A percentile compares a stretch with the other conserved stretches of the same genome.
Conservation (phyloP, 2,113 vertebrate genomes). For the Trematocara macrostoma region DNA sequence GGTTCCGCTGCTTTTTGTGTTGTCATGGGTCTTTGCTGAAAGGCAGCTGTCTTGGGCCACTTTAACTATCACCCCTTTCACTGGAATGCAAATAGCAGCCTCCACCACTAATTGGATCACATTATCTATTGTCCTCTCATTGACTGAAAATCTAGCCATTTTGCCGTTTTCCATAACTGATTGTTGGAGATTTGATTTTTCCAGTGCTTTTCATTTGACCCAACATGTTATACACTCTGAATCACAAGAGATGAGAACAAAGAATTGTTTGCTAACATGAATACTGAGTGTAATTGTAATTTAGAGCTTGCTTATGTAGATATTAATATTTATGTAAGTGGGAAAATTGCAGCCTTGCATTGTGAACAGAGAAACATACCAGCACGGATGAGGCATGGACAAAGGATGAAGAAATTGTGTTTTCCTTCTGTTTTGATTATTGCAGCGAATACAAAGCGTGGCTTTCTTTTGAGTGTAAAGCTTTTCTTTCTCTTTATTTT, state of each 20-base stretch:
- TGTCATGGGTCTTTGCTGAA: slow-evolving; percentile 56
- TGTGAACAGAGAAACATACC: neutral
- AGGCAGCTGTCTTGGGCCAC: slow-evolving; percentile 67
- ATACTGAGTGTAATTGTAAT: slow-evolving; percentile 42
- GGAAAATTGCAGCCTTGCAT: slow-evolving; percentile 20
- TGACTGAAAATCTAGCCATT: slow-evolving; percentile 58
- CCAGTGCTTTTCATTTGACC: slow-evolving; percentile 42
- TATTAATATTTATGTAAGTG: slow-evolving; percentile 52
- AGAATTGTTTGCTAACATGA: slow-evolving; percentile 43
- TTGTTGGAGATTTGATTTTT: slow-evolving; percentile 55
- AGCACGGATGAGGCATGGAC: neutral
- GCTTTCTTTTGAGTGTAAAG: neutral
- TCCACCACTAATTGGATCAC: slow-evolving; percentile 67
- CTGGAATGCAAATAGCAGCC: slow-evolving; percentile 66
- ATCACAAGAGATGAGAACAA: slow-evolving; percentile 28
- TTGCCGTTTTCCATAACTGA: slow-evolving; percentile 59
- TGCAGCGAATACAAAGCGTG: slow-evolving; percentile 8
- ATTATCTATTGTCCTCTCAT: slow-evolving; percentile 63
- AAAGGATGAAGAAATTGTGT: slow-evolving; percentile 4
- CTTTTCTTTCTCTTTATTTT: neutral
- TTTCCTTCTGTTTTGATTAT: slow-evolving; percentile 21
- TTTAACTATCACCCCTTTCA: slow-evolving; percentile 71
- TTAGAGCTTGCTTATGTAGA: neutral
- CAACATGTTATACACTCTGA: slow-evolving; percentile 38
- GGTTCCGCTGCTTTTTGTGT: slow-evolving; percentile 62